Base-by-base conservation (phyloP, 2,888 invertebrate genomes). In the Mesochorus sp. region DNA sequence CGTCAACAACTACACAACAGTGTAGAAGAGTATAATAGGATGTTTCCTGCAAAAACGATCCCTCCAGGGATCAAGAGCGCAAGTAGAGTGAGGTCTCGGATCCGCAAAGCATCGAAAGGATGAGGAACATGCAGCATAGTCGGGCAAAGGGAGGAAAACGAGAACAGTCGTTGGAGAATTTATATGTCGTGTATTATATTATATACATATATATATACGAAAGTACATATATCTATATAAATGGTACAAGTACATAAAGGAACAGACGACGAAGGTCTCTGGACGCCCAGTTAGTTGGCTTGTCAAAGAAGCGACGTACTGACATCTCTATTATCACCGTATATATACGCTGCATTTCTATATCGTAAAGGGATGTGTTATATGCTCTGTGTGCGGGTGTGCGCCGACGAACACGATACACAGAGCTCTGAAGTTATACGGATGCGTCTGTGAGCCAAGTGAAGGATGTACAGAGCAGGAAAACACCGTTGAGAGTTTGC, bases 321-420 rank as follows among this genome's bases (percentile, higher is more conserved):
- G 90, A 91, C 91, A 90, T 90, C 88, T 90, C 91, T 89, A 91
- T 91, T 91, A 91, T 90, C 90, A 89, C 89, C n/a, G n/a, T n/a
- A 82, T 82, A 81, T 42, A 42, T 66, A 64, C 73, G 67, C 55
- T 42, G 42, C 70, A 51, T 44, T 67, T 64, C 61, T 67, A 75
- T 49, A 67, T 28, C n/a, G 67, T 31, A 55, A 47, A 14, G 64
- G 64, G 64, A 26, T 59, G 70, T 44, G 55, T 31, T 55, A n/a
- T 70, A 47, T 47, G 44, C 37, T 34, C 19, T 17, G 12, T 49
- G 14, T 61, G 57, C 37, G 37, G 31, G 34, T 31, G 26, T 21
- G 24, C 19, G 64, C n/a, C n/a, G n/a, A 31, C 55, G 24, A 49
- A 31, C 67, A 31, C n/a, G n/a, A n/a, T n/a, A 44, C 39, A 42